Evolutionary conservation across 1,140 invertebrate species (phyloP).

Genomic region (Druon quercuslanigerum): DNA sequence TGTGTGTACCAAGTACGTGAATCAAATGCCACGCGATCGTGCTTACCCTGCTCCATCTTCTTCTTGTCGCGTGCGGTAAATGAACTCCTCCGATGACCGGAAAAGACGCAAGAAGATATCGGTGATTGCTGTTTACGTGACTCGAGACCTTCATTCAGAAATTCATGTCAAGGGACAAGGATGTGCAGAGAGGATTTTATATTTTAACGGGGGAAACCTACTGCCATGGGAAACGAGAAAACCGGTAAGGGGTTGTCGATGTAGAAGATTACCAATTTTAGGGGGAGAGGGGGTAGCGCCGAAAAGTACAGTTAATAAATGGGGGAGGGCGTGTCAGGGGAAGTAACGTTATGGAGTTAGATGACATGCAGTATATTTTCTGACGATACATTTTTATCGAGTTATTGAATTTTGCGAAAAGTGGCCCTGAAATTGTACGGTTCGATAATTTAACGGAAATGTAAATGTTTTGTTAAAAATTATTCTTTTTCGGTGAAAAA

Average conservation of each 20-base stretch:
- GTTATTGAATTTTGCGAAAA: too few species aligned
- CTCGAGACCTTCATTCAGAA: conserved; percentile 13
- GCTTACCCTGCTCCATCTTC: conserved; percentile 39
- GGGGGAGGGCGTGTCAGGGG: background rate
- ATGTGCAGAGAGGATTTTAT: background rate
- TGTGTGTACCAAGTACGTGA: conserved; percentile 45
- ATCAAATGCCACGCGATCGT: conserved; percentile 56
- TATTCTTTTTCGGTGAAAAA: too few species aligned
- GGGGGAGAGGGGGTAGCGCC: background rate
- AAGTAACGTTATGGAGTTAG: background rate
- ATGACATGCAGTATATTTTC: too few species aligned
- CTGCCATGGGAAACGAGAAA: too few species aligned
- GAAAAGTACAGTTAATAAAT: too few species aligned
- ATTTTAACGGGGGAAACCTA: background rate
- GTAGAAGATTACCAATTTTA: too few species aligned
- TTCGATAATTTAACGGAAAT: too few species aligned
- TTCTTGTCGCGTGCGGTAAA: conserved; percentile 44
- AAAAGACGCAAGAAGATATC: conserved; percentile 43
- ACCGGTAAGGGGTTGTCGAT: background rate
- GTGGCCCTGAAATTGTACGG: too few species aligned
- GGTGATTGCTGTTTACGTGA: conserved; percentile 30
- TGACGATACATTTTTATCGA: too few species aligned
- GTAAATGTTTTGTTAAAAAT: too few species aligned
- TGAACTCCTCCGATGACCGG: conserved; percentile 49
- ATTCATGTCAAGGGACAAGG: too few species aligned